phyloP scores from a whole-genome alignment of 2,888 invertebrate species.

The Callyntrura sp. region DNA sequence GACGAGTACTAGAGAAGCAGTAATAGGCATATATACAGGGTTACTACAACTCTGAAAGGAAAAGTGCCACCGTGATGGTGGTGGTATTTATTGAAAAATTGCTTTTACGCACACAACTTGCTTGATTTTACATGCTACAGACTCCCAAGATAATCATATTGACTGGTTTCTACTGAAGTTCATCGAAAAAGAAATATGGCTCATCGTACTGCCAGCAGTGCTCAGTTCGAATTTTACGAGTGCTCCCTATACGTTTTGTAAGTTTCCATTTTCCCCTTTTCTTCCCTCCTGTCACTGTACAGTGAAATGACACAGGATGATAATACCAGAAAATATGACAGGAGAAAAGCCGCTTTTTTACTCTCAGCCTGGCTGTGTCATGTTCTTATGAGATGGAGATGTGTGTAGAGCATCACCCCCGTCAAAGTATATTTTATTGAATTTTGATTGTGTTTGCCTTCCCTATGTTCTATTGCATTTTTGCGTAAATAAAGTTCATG shows the following conservation, averaged over 20 bases:
- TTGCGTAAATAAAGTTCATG: too few relatives aligned
- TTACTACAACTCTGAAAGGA: background rate
- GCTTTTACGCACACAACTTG: constrained; percentile 65
- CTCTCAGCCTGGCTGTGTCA: too few relatives aligned
- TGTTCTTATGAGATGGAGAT: too few relatives aligned
- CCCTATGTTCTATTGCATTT: too few relatives aligned
- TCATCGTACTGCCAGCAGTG: background rate
- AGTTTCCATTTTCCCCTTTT: too few relatives aligned
- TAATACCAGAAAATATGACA: too few relatives aligned
- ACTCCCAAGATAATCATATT: background rate
- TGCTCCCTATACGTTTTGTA: background rate
- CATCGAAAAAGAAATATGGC: background rate
- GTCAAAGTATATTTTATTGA: too few relatives aligned
- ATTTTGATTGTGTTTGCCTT: too few relatives aligned
- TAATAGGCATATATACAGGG: background rate
- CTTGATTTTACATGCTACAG: background rate
- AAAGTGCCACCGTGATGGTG: background rate
- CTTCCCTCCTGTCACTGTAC: too few relatives aligned
- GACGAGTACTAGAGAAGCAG: constrained; percentile 12
- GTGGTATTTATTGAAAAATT: constrained; percentile 66
- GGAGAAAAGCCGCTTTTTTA: too few relatives aligned
- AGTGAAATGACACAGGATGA: too few relatives aligned
- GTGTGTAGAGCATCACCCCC: too few relatives aligned
- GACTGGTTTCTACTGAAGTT: background rate
- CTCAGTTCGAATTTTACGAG: background rate